A percentile compares a stretch with the other conserved stretches of the same genome.
Evolutionary conservation across 1,140 invertebrate genomes (phyloP).

Genomic region (Hyles vespertilio): DNA sequence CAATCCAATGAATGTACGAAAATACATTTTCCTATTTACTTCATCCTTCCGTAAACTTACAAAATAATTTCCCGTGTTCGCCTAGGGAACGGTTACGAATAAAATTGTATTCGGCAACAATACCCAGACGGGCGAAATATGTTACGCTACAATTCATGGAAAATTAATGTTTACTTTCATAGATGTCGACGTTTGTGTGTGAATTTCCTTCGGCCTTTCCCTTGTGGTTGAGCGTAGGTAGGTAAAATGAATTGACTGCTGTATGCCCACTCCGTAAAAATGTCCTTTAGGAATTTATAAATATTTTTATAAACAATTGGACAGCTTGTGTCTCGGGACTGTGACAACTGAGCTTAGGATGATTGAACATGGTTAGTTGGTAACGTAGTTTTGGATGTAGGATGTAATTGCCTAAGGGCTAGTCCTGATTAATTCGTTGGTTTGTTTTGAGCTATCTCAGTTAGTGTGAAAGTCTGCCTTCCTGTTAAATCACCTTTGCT

Average conservation of each 20-base stretch:
- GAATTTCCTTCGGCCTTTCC: constrained; percentile 11
- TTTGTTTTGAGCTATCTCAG: too few relatives aligned
- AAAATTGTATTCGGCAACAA: constrained; percentile 15
- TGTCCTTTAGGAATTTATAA: constrained; percentile 1
- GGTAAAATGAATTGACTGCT: not conserved
- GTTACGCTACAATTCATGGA: constrained; percentile 11
- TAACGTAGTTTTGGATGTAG: too few relatives aligned
- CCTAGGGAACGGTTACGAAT: constrained; percentile 5
- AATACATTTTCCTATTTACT: too few relatives aligned
- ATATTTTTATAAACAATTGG: constrained; percentile 10
- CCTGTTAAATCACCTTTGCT: too few relatives aligned
- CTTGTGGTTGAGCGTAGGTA: not conserved
- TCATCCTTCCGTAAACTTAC: not conserved
- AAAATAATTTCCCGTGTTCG: constrained; percentile 8
- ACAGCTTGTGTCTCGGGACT: not conserved
- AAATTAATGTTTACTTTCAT: constrained; percentile 14
- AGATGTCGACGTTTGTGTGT: constrained; percentile 11
- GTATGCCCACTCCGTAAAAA: not conserved
- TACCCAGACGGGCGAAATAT: constrained; percentile 11
- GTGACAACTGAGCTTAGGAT: too few relatives aligned
- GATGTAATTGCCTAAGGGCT: too few relatives aligned
- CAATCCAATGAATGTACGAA: too few relatives aligned
- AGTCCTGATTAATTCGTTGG: too few relatives aligned
- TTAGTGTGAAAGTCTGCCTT: too few relatives aligned
- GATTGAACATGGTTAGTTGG: too few relatives aligned